Base-by-base conservation (phyloP, 1,140 invertebrate genomes). In the Himalopsyche phryganea region DNA sequence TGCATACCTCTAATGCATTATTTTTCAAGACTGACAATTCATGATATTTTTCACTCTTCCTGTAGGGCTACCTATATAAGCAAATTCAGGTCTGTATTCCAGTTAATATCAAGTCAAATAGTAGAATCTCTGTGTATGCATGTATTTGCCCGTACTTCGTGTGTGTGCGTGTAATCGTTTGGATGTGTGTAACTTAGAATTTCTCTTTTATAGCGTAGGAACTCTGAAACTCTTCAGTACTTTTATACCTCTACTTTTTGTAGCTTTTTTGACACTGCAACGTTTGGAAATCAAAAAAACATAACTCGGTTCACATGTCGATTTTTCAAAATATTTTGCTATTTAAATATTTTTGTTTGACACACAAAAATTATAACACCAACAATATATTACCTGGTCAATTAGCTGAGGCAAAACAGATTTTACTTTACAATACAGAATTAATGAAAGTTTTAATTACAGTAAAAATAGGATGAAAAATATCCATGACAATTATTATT, bases 41-140 rank as follows among this genome's bases (percentile, higher is more conserved):
- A 51, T 42, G 23, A 41, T 69, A 63, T 60, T 67, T 69, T 69
- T 45, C 65, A 67, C 73, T 75, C 71, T 72, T 65, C 75, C 70
- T 69, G 66, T 76, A 78, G 76, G 75, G 66, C 66, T 75, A 74
- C 72, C 71, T 76, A 67, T 78, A 75, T 76, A 78, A 78, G 65
- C 73, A 77, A 75, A 76, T 78, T 68, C 72, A 78, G 76, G 76
- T 78, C 72, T 76, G 76, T 78, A 78, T 74, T 69, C 17, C 53
- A 36, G 45, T 58, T 58, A n/a, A n/a, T n/a, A n/a, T 58, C 50
- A 54, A 54, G 38, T 63, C 60, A 58, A 53, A 52, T 63, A 50
- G 55, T 58, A 54, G 56, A 62, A 14, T 53, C 50, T 58, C 50
- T 58, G 55, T 47, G 60, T 61, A 58, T 49, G 60, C 60, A 63